Conservation (phyloP, 53 echinoderm and acorn worm genomes). For the Patiria pectinifera region DNA sequence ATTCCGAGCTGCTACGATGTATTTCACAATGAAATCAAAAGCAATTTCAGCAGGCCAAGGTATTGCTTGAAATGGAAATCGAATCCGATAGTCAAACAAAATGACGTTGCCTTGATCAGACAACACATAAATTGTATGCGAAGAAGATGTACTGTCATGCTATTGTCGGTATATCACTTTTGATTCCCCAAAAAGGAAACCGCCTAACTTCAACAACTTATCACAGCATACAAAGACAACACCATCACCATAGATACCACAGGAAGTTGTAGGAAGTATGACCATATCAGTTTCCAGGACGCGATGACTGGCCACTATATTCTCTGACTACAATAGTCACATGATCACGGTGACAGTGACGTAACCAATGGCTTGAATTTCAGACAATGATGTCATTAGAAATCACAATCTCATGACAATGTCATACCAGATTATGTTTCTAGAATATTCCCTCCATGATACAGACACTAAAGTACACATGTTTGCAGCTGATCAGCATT, state of each 20-base stretch:
- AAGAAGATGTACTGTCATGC: not conserved
- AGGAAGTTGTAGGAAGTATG: slow-evolving; percentile 1
- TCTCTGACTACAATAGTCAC: not conserved
- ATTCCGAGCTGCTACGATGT: not conserved
- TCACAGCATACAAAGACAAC: not conserved
- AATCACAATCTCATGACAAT: too few species aligned
- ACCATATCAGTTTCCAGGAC: not conserved
- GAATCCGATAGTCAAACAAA: not conserved
- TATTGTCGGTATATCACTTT: not conserved
- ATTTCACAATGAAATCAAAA: slow-evolving; percentile 1
- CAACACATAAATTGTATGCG: not conserved
- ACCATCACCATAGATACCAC: not conserved
- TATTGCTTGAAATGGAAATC: not conserved
- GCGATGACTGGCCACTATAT: not conserved
- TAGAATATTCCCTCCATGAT: too few species aligned
- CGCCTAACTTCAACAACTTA: not conserved
- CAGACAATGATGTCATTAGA: not conserved
- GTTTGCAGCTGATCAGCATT: too few species aligned
- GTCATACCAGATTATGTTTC: too few species aligned
- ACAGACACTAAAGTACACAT: too few species aligned
- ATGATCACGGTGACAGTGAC: not conserved
- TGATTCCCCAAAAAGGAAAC: not conserved
- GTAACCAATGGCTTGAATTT: not conserved
- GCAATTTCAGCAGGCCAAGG: not conserved
- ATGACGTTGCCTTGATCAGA: not conserved